A percentile compares a stretch with the other conserved stretches of the same genome.
phyloP scores from a whole-genome alignment of 2,113 vertebrate genomes.

The Syrmaticus mikado region DNA sequence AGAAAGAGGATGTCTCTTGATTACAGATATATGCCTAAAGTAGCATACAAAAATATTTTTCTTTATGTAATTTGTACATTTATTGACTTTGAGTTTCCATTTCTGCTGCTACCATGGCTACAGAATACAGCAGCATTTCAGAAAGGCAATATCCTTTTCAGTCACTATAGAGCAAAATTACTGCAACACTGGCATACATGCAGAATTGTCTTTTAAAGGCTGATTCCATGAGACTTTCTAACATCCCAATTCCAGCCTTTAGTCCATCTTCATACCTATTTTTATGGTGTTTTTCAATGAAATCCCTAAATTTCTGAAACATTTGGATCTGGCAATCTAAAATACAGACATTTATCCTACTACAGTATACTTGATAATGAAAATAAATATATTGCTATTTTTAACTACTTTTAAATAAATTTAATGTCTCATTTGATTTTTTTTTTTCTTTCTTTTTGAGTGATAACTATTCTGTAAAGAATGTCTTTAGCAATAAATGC shows the following conservation, averaged over 20 bases:
- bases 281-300: neutral
- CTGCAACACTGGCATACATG: fast-evolving
- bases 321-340: neutral
- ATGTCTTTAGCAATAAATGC: neutral
- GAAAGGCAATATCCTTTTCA: neutral
- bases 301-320: neutral
- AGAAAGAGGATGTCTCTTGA: fast-evolving
- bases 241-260: neutral
- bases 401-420: neutral
- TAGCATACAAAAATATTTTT: fast-evolving
- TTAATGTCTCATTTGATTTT: neutral
- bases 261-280: neutral
- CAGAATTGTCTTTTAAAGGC: neutral
- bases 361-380: neutral
- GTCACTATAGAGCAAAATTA: neutral
- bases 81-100: neutral
- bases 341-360: neutral
- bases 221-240: neutral
- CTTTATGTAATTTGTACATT: neutral
- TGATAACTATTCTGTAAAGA: neutral
- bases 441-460: neutral
- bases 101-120: neutral
- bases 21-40: neutral
- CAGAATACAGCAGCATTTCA: neutral
- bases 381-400: neutral